Percentiles rank a stretch among this genome's conserved stretches.
Evolutionary conservation across 2,888 invertebrate genomes (phyloP).

Genomic region (Cartodere bifasciata): DNA sequence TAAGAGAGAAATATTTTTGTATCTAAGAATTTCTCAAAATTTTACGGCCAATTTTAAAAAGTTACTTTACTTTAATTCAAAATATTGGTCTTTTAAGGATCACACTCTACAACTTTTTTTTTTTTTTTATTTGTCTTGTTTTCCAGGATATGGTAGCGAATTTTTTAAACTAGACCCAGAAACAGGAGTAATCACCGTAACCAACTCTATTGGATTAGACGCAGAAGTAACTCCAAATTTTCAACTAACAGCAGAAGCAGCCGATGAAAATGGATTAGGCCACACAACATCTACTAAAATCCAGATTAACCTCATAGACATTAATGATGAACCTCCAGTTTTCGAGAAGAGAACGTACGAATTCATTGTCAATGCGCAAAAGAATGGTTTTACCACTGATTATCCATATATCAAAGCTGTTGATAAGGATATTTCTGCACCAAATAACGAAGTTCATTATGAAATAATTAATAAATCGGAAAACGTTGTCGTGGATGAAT

Average conservation of each 20-base stretch:
- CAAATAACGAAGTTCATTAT: slow-evolving; percentile 77
- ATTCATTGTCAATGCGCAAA: slow-evolving; percentile 62
- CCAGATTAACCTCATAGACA: slow-evolving; percentile 57
- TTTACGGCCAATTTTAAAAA: too few relatives aligned
- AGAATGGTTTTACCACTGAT: slow-evolving; percentile 57
- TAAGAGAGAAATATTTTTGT: too few relatives aligned
- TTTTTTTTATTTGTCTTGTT: too few relatives aligned
- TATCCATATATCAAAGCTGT: slow-evolving; percentile 70
- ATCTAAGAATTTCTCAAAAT: too few relatives aligned
- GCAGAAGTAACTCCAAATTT: slow-evolving; percentile 67
- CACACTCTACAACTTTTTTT: too few relatives aligned
- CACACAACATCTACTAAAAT: slow-evolving; percentile 61
- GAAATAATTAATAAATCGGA: slow-evolving; percentile 66
- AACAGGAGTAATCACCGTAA: slow-evolving; percentile 70
- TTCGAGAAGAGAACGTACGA: slow-evolving; percentile 72
- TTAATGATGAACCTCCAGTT: slow-evolving; percentile 44
- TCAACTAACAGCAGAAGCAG: slow-evolving; percentile 72
- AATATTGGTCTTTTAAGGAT: too few relatives aligned
- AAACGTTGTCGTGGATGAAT: slow-evolving; percentile 61
- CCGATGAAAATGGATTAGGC: slow-evolving; percentile 75
- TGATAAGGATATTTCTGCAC: slow-evolving; percentile 70
- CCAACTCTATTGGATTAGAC: slow-evolving; percentile 66
- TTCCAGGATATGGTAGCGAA: slow-evolving; percentile 67
- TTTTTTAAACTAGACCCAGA: slow-evolving; percentile 65
- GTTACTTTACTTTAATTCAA: too few relatives aligned